Percentiles rank a stretch among this genome's conserved stretches.
These are phyloP conservation scores for Nebria ingens DNA, from an alignment of 1,140 invertebrate species.

Conservation along the genomic window DNA sequence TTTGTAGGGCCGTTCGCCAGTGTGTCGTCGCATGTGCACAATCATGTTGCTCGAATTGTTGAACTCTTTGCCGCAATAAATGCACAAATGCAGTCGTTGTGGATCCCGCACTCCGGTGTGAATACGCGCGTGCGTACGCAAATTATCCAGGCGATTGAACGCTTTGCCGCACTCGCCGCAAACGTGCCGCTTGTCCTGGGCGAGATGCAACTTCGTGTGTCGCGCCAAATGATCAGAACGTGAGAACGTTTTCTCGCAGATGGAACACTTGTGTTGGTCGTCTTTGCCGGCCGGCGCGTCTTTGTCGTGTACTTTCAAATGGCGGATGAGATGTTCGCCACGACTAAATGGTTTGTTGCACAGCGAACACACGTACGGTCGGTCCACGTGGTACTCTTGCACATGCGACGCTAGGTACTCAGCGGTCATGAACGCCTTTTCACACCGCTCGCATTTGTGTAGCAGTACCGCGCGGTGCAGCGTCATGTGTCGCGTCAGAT, in stretches of 20 bases:
- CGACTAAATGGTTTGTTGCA: conserved; percentile 39
- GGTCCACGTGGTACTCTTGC: conserved; percentile 52
- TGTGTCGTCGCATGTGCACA: conserved; percentile 48
- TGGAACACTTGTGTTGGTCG: conserved; percentile 23
- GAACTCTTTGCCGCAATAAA: conserved; percentile 38
- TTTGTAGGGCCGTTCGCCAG: conserved; percentile 44
- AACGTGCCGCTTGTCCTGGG: conserved; percentile 33
- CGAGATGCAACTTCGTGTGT: conserved; percentile 32
- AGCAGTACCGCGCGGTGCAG: conserved; percentile 28
- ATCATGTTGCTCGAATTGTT: conserved; percentile 35
- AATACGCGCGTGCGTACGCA: conserved; percentile 36
- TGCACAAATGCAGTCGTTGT: conserved; percentile 34
- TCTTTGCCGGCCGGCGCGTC: conserved; percentile 18
- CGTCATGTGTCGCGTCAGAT: conserved; percentile 32
- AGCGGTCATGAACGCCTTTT: conserved; percentile 30
- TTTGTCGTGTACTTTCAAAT: conserved; percentile 32
- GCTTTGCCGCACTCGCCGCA: conserved; percentile 39
- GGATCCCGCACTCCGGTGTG: conserved; percentile 35
- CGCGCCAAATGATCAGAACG: conserved; percentile 29
- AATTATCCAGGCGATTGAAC: conserved; percentile 33
- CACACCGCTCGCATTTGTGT: conserved; percentile 31
- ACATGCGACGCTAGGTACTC: conserved; percentile 44
- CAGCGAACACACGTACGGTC: conserved; percentile 48
- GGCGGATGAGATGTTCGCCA: conserved; percentile 35
- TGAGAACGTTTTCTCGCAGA: conserved; percentile 29